A percentile compares a stretch with the other conserved stretches of the same genome.
These are phyloP conservation scores for Caracal caracal DNA, from an alignment of 2,113 vertebrate genomes.

Conservation along the genomic window DNA sequence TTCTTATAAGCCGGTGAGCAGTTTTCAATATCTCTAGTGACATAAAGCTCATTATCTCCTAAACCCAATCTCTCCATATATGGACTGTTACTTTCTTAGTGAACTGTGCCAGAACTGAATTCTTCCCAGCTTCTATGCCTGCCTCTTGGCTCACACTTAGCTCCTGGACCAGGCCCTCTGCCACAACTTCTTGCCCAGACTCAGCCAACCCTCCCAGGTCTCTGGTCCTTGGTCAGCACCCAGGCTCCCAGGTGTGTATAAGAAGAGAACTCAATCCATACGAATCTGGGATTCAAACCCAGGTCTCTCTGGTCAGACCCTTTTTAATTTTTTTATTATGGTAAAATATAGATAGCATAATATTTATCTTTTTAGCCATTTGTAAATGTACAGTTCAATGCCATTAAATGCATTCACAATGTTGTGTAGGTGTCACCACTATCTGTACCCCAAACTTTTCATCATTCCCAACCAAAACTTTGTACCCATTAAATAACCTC, in stretches of 20 bases:
- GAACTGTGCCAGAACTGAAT: not conserved
- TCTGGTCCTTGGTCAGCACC: not conserved
- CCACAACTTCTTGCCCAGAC: not conserved
- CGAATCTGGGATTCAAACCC: not conserved
- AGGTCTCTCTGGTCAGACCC: not conserved
- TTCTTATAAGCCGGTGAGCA: not conserved
- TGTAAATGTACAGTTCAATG: not conserved
- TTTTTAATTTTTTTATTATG: not conserved
- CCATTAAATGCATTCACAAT: not conserved
- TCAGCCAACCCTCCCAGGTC: not conserved
- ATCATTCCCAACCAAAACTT: not conserved
- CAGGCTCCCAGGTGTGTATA: not conserved
- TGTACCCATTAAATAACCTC: not conserved
- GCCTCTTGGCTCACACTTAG: not conserved
- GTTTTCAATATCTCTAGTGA: not conserved
- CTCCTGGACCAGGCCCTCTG: not conserved
- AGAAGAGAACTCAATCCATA: not conserved
- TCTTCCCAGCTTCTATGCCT: not conserved
- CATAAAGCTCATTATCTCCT: not conserved
- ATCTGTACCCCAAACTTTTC: not conserved
- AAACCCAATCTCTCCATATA: not conserved
- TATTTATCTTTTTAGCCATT: not conserved
- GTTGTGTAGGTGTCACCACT: not conserved
- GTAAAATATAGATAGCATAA: not conserved
- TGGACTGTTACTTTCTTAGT: slow-evolving; percentile 32